Base-by-base conservation (phyloP, 2,113 vertebrate species). In the Otolemur garnettii region DNA sequence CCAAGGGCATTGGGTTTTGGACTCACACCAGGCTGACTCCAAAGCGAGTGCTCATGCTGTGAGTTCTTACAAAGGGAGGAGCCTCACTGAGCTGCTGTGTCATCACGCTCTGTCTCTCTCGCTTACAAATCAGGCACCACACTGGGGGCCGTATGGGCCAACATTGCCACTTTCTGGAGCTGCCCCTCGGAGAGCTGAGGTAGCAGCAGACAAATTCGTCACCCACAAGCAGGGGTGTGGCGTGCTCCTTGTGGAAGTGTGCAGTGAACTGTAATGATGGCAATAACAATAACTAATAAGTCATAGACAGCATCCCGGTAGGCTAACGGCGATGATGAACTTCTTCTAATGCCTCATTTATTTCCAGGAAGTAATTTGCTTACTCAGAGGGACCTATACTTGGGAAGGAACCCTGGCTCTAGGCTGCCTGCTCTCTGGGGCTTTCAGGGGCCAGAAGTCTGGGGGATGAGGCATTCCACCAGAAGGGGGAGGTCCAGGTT, bases 211-310 rank as follows among this genome's bases (percentile, higher is more conserved):
- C n/a, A 35, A n/a, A 95, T 89, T 89, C 35, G 42, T 91, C 59
- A 53, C 13, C 18, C 42, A 24, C 24, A 64, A 66, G 89, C 86
- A 60, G 89, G 75, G 75, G 83, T 1, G 10, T 71, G 64, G 59
- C 8, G 53, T 77, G 82, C 87, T 35, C 59, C 68, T 77, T 1
- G 62, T 6, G 75, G 7, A 59, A 22, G 57, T 62, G 64, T 22
- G 5, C 0, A 50, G 94, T 53, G 90, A 94, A 84, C 90, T 72
- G 59, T 96, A 96, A 94, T 97, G 91, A 87, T 0, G 38, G 87
- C 50, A 72, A 81, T 93, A 85, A 95, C 93, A 93, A 87, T 84
- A 79, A 84, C 94, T 53, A 26, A 7, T 91, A 96, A 93, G 97
- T 97, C 83, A 93, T 0, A 15, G 59, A 60, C 1, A 0, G 94